Evolutionary conservation across 2,888 invertebrate genomes (phyloP).

Genomic region (Drosophila paranaensis): DNA sequence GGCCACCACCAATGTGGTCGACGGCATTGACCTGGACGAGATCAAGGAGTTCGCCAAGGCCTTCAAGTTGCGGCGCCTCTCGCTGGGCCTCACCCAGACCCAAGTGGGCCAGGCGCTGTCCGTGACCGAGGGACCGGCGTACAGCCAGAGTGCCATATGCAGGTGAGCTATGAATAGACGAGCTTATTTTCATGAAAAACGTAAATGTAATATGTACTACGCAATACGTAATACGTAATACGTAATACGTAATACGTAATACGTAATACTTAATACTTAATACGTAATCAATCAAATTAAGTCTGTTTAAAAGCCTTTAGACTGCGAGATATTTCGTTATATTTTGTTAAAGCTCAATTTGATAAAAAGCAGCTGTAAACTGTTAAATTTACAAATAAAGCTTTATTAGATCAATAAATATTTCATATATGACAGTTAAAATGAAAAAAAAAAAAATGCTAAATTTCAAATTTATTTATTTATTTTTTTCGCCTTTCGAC

Average conservation of each 20-base stretch:
- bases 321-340: too few species aligned
- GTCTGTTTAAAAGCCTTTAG: not conserved
- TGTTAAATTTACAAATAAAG: not conserved
- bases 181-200: not conserved
- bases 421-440: too few species aligned
- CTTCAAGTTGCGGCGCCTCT: slow-evolving; percentile 96
- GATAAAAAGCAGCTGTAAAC: not conserved
- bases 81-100: slow-evolving; percentile 97
- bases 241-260: not conserved
- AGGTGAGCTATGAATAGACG: slow-evolving; percentile 88
- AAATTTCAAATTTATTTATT: too few species aligned
- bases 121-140: slow-evolving; percentile 98
- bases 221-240: too few species aligned
- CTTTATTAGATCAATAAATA: not conserved
- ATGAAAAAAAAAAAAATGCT: not conserved
- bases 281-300: not conserved
- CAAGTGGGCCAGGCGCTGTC: slow-evolving; percentile 99
- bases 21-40: slow-evolving; percentile 98
- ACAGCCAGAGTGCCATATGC: slow-evolving; percentile 99
- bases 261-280: too few species aligned
- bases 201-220: not conserved
- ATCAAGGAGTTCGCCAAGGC: slow-evolving; percentile 99
- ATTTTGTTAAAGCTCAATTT: too few species aligned
- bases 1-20: slow-evolving; percentile 96
- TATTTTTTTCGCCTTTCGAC: not conserved